Evolutionary conservation across 2,113 vertebrate species (phyloP), one percentile per base, ranked within the genome.

Genomic region (Jaculus jaculus): DNA sequence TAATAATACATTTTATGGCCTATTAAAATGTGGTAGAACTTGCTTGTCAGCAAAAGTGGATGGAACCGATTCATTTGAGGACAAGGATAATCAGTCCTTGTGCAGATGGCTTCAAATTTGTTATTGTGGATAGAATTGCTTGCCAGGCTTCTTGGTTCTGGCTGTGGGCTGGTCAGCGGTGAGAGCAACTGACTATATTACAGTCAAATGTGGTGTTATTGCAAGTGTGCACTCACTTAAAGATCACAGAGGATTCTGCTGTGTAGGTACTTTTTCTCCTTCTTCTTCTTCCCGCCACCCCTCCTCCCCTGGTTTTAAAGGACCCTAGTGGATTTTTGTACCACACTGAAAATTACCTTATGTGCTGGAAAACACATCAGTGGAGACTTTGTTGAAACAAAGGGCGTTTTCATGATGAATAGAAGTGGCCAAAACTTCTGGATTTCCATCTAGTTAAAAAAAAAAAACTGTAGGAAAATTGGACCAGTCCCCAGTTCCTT

Each of bases 1-100:
- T 98, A 98, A 98, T 98, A 98, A 98, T 98, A 98, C 97, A 98
- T 98, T 98, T 99, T 98, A 98, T 98, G 98, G 98, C 98, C 97
- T 98, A 98, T 98, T 98, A 98, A 98, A 98, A 98, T 97, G 98
- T 98, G 97, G 98, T 97, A 98, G 98, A 98, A 98, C 98, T 98
- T 97, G 97, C 97, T 97, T 98, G 98, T 98, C 98, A 98, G 98
- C 98, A 98, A 96, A 98, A 98, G 96, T 96, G 84, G 95, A 98
- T 97, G 97, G 97, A 98, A 97, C 97, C 96, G 97, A 97, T 96
- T 98, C 97, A 97, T 98, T 98, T 97, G 98, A 98, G 96, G 95
- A 96, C 98, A 97, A 96, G 97, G 97, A 94, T 98, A 98, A 98
- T 98, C 98, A 98, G 97, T 96, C 95, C 96, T 97, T 96, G 94